Evolutionary conservation across 2,888 invertebrate species (phyloP).

Genomic region (Rhingia campestris): DNA sequence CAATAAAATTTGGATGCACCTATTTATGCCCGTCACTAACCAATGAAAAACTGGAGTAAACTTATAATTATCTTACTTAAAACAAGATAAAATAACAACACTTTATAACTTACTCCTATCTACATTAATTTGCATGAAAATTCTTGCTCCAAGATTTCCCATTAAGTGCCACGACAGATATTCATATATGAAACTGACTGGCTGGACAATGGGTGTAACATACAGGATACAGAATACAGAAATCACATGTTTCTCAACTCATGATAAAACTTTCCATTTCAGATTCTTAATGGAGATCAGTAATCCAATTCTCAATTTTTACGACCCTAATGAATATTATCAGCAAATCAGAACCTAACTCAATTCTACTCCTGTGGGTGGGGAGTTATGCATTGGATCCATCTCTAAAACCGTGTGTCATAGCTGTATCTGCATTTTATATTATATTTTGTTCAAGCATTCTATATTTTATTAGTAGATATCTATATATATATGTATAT

Average conservation of each 20-base stretch:
- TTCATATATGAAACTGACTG: constrained; percentile 12
- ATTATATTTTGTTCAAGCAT: constrained; percentile 37
- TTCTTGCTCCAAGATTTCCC: constrained; percentile 23
- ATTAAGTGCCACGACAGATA: constrained; percentile 44
- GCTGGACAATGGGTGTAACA: constrained; percentile 1
- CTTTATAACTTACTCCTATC: too few species aligned
- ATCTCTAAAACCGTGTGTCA: constrained; percentile 22
- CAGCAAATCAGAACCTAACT: constrained; percentile 68
- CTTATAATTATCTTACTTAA: too few species aligned
- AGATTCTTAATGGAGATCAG: constrained; percentile 29
- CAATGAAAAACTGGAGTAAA: too few species aligned
- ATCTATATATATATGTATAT: not conserved
- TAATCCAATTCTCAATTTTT: constrained; percentile 66
- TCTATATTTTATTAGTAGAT: not conserved
- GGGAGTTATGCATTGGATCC: constrained; percentile 46
- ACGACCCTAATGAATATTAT: constrained; percentile 67
- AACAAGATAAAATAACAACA: too few species aligned
- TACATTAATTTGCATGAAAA: too few species aligned
- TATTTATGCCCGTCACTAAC: too few species aligned
- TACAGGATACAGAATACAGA: too few species aligned
- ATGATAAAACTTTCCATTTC: constrained; percentile 41
- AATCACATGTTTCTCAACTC: constrained; percentile 4
- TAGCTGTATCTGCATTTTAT: constrained; percentile 26
- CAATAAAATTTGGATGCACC: too few species aligned
- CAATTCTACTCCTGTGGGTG: constrained; percentile 47